Conservation (phyloP, 2,113 vertebrate genomes). For the Paradisaea rubra region DNA sequence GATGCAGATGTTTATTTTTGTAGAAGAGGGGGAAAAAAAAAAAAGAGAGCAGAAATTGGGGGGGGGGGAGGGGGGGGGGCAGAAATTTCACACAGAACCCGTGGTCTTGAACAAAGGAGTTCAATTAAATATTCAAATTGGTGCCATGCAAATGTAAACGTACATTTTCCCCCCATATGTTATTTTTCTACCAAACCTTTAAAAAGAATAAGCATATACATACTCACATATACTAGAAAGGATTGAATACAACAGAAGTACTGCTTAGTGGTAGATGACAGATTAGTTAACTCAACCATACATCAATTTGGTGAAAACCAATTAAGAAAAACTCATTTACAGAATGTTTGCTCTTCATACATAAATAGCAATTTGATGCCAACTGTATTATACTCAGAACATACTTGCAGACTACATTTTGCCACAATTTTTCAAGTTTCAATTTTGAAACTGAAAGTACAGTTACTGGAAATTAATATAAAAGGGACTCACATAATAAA, state of each 20-base stretch:
- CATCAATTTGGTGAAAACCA: background rate
- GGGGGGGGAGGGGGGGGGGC: no score
- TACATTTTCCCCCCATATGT: background rate
- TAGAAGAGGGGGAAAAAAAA: no score
- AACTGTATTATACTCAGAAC: background rate
- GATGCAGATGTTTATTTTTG: background rate
- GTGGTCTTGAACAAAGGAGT: background rate
- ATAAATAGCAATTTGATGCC: background rate
- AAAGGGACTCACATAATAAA: background rate
- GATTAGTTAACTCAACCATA: background rate
- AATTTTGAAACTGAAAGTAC: background rate
- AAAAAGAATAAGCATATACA: background rate
- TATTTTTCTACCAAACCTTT: slow-evolving; percentile 33
- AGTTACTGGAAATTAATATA: slow-evolving; percentile 27
- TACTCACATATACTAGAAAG: background rate
- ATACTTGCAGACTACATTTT: background rate
- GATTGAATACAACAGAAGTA: background rate
- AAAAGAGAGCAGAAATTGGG: background rate
- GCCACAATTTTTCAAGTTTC: slow-evolving; percentile 3
- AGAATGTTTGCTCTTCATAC: background rate
- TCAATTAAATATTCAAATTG: background rate
- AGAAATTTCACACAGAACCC: background rate
- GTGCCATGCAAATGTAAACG: background rate
- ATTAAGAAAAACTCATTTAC: background rate
- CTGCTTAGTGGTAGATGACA: background rate